Evolutionary conservation across 1,140 invertebrate species (phyloP), one percentile per base, ranked within the genome.

Genomic region (Drosophila rufa): DNA sequence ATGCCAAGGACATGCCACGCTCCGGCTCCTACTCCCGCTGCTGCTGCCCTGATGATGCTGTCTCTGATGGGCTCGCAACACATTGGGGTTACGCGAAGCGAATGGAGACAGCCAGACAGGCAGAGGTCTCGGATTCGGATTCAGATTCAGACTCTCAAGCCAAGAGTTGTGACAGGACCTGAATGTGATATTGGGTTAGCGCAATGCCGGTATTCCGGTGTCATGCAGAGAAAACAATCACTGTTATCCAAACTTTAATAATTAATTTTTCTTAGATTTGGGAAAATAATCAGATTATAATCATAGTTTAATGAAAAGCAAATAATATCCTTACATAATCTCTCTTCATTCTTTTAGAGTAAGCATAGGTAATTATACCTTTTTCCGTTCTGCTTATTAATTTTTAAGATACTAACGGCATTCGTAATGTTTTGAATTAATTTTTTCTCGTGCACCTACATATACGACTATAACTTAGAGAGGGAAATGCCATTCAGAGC

Each of bases 31-130:
- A 12, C 22, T 51, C 33, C 12, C 11, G 17, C 33, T 46, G 12
- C 22, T 36, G 36, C 47, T 59, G 15, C 43, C 55, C 56, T 64
- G 79, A 76, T 81, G 69, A 53, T 60, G 47, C 61, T 71, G 67
- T 61, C 50, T 75, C 59, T 68, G 81, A 85, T 84, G 81, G 82
- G 83, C 78, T 75, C 65, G 82, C 75, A 83, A 70, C 84, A 83
- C 80, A 89, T 89, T 87, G 84, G 78, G 83, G 84, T 87, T 87
- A 89, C 80, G 73, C 65, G 84, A 89, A 80, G 71, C 84, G 84
- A 89, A 65, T 64, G 75, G 46, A 80, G 65, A 75, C 59, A 66
- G 68, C 14, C 82, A 68, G 74, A 76, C 76, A 71, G 61, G n/a
- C 83, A 70, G 73, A 56, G 53, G 71, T 68, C 59, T 75, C 30